Evolutionary conservation across 2,113 vertebrate genomes (phyloP), one percentile per base, ranked within the genome.

Genomic region (Nothobranchius kuhntae): DNA sequence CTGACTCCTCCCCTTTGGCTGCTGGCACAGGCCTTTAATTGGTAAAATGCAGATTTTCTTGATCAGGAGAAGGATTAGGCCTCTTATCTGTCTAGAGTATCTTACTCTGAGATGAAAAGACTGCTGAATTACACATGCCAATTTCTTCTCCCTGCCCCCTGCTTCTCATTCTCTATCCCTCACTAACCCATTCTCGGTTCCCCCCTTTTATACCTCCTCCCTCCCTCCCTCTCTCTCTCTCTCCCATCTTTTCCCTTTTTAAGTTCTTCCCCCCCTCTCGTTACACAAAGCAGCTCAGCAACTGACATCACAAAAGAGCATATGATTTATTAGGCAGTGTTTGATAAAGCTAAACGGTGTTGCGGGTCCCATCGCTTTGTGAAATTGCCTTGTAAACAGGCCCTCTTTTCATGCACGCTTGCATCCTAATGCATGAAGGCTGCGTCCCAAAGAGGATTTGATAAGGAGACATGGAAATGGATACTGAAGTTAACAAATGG

Each of bases 11-110:
- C 9, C 91, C 93, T 93, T 93, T 93, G 91, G 93, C 95, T 95
- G 92, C 94, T 94, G 95, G 95, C 93, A 85, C 91, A 85, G 93
- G 93, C 92, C 93, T 95, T 96, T 98, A 98, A 98, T 98, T 98
- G 95, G 95, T 95, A 96, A 96, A 96, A 97, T 97, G 95, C 94
- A 95, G 95, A 96, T 98, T 95, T 95, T 95, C 93, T 96, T 96
- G 94, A 99, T 98, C 95, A 95, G 91, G 93, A 94, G 92, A 92
- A 90, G 95, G 95, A 98, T 98, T 97, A 98, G 94, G 94, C 90
- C 85, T 90, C 89, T 96, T 99, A 99, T 98, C 97, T 95, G 93
- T 94, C 89, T 92, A 88, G 93, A 96, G 94, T 95, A 98, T 98
- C 96, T 96, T 93, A 95, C 93, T 94, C 94, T 81, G 89, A 97